A percentile compares a stretch with the other conserved stretches of the same genome.
Evolutionary conservation across 2,888 invertebrate species (phyloP).

Genomic region (Sarcophaga rosellei): DNA sequence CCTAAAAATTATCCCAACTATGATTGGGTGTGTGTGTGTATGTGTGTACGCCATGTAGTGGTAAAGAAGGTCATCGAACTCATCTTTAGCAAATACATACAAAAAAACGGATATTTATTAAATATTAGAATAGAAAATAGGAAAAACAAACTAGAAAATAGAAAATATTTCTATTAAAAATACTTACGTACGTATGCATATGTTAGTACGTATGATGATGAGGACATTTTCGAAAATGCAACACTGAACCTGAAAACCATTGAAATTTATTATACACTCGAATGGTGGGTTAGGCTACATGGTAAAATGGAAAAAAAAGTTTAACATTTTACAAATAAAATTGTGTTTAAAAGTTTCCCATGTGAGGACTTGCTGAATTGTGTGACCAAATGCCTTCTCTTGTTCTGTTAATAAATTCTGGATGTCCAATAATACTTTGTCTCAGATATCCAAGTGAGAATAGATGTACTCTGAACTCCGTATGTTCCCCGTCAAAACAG

Average conservation of each 20-base stretch:
- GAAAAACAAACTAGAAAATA: background rate
- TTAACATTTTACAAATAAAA: too few species aligned
- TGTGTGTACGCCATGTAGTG: background rate
- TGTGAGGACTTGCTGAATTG: too few species aligned
- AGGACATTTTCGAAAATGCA: background rate
- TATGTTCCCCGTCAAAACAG: too few species aligned
- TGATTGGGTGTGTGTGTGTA: background rate
- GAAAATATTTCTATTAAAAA: background rate
- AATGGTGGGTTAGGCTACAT: background rate
- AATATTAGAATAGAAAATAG: background rate
- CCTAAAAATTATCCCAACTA: constrained; percentile 1
- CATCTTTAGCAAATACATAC: background rate
- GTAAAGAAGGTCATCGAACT: constrained; percentile 51
- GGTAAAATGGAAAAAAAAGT: too few species aligned
- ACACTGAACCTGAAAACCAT: constrained; percentile 1
- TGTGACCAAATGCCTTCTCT: too few species aligned
- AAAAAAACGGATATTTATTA: background rate
- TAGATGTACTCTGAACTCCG: too few species aligned
- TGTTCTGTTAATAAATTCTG: too few species aligned
- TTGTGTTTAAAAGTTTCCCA: too few species aligned
- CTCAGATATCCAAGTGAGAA: too few species aligned
- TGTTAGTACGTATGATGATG: too few species aligned
- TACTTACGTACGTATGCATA: background rate
- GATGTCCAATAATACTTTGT: too few species aligned
- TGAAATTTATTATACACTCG: background rate